Base-by-base conservation (phyloP, 1,140 invertebrate genomes). In the Drosophila mayri region DNA sequence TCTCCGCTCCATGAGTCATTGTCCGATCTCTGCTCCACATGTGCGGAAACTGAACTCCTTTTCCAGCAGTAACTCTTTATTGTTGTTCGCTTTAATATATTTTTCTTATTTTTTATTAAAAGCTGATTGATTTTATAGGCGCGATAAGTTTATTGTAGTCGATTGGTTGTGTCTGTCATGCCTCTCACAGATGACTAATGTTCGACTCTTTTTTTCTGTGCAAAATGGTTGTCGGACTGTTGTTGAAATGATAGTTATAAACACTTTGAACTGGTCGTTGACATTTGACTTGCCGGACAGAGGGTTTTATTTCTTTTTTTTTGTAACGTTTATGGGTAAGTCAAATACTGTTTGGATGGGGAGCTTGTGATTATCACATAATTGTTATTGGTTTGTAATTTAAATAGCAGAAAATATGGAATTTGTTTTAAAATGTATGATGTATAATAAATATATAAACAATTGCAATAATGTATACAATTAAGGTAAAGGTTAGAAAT, bases 101-200 rank as follows among this genome's bases (percentile, higher is more conserved):
- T 50, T 54, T 54, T 54, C 20, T 76, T 58, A 22, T 70, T 78
- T 78, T 59, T 76, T 61, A 50, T 58, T 76, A 78, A 79, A 73
- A 68, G 66, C 72, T 90, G 85, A 90, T 90, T 90, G 81, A 90
- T 79, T 90, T 90, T 90, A 85, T 85, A 90, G 85, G 75, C 78
- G 77, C 85, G 85, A 90, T 90, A 90, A 90, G 78, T 87, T 83
- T 76, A 80, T 83, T 88, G 76, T 80, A 66, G 82, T 64, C 68
- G 62, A 43, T 60, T 77, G 73, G 46, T 61, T 28, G 47, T 58
- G 65, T 72, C 67, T 50, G 62, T 81, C 59, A 61, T 62, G 61
- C 43, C 80, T 49, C 62, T 63, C 50, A 41, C 64, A 74, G 84
- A 80, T 87, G 84, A 87, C 84, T 88, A 88, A 88, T 88, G 80